These are phyloP conservation scores for Mactromeris polynyma DNA, from an alignment of 2,888 invertebrate genomes.

Conservation along the genomic window DNA sequence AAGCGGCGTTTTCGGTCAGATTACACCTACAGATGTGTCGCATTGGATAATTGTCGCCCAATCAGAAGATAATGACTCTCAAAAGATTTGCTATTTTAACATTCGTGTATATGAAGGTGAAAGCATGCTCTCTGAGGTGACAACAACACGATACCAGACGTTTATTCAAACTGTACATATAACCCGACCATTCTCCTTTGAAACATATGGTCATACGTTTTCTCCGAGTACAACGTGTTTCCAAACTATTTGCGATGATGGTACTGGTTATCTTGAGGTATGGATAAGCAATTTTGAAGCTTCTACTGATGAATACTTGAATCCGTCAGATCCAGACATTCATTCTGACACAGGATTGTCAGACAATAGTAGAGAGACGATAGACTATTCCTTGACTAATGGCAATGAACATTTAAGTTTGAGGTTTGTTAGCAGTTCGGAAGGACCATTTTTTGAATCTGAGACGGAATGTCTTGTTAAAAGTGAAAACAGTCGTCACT, in stretches of 20 bases:
- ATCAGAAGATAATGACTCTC: background rate
- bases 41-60: background rate
- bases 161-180: constrained; percentile 9
- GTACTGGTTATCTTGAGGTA: background rate
- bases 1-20: background rate
- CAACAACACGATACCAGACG: background rate
- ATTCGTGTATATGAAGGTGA: background rate
- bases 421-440: background rate
- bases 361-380: background rate
- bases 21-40: background rate
- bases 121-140: background rate
- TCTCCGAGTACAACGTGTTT: constrained; percentile 10
- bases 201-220: background rate
- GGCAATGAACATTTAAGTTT: background rate
- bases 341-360: background rate
- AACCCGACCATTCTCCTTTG: background rate
- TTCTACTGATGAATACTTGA: background rate
- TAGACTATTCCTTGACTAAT: background rate
- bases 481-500: background rate
- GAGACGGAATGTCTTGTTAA: background rate
- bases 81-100: background rate
- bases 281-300: background rate
- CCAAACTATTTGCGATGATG: background rate
- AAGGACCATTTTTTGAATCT: background rate
- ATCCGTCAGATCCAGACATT: background rate